phyloP scores from a whole-genome alignment of 2,113 vertebrate genomes.

The Falco punctatus region DNA sequence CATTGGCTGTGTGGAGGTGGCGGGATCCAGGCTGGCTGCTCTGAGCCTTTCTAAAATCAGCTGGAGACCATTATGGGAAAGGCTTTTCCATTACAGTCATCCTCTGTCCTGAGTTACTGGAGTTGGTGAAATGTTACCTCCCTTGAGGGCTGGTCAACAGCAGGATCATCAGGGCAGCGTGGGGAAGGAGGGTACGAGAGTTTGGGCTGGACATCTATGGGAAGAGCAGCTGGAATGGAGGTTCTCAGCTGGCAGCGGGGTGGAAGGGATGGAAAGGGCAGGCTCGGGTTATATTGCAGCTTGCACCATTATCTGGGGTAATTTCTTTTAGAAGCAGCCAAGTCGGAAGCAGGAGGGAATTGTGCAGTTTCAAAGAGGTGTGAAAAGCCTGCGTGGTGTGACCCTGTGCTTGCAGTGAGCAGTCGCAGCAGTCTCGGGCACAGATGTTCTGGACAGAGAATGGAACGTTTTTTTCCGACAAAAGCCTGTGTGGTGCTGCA shows the following conservation, averaged over 20 bases:
- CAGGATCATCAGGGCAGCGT: accelerated
- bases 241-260: neutral
- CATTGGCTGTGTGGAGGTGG: neutral
- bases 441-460: neutral
- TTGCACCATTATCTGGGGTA: neutral
- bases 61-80: neutral
- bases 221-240: neutral
- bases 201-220: neutral
- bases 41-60: neutral
- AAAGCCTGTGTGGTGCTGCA: neutral
- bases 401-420: neutral
- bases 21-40: neutral
- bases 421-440: accelerated
- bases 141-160: neutral
- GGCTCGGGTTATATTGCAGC: neutral
- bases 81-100: neutral
- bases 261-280: neutral
- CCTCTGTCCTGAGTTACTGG: neutral
- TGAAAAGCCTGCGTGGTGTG: neutral
- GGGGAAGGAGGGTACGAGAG: neutral
- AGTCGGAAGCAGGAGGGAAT: neutral
- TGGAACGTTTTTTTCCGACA: accelerated
- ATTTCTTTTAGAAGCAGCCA: neutral
- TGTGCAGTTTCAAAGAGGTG: neutral
- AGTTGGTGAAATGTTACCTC: neutral